Conservation (phyloP, 2,113 vertebrate genomes). For the Globicephala melas region DNA sequence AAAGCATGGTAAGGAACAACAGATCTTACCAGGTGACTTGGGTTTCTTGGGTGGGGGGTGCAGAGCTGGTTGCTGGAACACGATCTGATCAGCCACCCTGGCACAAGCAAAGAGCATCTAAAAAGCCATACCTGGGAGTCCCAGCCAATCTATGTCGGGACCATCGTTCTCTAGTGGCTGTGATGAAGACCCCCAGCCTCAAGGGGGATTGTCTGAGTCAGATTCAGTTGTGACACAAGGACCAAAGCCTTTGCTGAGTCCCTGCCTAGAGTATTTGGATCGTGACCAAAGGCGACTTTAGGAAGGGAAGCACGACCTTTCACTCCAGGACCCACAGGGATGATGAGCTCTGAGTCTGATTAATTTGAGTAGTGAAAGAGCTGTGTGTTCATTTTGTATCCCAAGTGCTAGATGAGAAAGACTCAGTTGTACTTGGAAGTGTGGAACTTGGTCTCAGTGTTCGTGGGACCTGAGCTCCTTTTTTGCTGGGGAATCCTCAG, state of each 20-base stretch:
- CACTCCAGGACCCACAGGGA: background rate
- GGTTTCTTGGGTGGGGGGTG: fast-evolving
- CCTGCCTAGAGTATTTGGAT: background rate
- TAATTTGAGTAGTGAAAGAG: fast-evolving
- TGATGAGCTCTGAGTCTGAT: background rate
- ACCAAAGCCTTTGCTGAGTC: background rate
- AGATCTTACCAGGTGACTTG: background rate
- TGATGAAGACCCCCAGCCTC: background rate
- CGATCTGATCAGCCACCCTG: background rate
- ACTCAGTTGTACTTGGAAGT: fast-evolving
- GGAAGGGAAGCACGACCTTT: fast-evolving
- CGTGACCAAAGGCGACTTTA: background rate
- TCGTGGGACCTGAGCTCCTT: background rate
- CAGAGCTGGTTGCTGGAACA: background rate
- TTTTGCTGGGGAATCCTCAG: fast-evolving
- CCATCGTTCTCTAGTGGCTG: fast-evolving
- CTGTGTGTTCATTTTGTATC: too few species aligned
- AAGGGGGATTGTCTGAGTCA: background rate
- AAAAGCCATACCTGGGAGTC: background rate
- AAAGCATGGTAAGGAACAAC: background rate
- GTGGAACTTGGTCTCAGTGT: fast-evolving
- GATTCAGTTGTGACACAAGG: background rate
- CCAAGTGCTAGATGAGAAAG: background rate
- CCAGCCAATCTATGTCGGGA: fast-evolving
- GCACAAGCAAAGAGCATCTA: too few species aligned